A percentile compares a stretch with the other conserved stretches of the same genome.
Evolutionary conservation across 2,888 invertebrate species (phyloP).

Genomic region (Drosophila neutralis): DNA sequence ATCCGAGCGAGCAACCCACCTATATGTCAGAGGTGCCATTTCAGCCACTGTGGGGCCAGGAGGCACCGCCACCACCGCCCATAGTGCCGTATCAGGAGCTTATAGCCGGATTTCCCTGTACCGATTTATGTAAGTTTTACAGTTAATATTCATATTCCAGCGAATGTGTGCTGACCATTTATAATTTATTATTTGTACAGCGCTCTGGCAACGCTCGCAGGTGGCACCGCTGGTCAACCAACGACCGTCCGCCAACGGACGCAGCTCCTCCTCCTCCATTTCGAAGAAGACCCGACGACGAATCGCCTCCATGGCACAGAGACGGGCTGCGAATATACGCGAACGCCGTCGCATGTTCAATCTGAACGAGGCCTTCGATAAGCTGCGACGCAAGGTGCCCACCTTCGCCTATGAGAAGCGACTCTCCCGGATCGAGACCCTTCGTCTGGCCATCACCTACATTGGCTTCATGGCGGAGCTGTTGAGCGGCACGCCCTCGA

Average conservation of each 20-base stretch:
- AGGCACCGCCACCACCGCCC: constrained; percentile 87
- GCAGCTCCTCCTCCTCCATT: constrained; percentile 76
- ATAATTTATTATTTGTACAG: constrained; percentile 52
- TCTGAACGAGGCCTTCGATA: constrained; percentile 97
- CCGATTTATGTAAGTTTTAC: constrained; percentile 86
- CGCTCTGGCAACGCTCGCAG: constrained; percentile 87
- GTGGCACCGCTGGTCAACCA: constrained; percentile 85
- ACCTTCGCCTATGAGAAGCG: constrained; percentile 99
- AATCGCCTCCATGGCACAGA: constrained; percentile 95
- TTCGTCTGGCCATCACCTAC: constrained; percentile 97
- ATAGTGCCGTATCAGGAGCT: constrained; percentile 89
- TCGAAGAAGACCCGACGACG: constrained; percentile 93
- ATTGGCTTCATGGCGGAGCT: constrained; percentile 98
- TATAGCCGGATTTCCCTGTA: constrained; percentile 89
- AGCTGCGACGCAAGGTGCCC: constrained; percentile 94
- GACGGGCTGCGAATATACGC: constrained; percentile 96
- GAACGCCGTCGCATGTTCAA: constrained; percentile 98
- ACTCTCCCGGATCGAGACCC: constrained; percentile 96
- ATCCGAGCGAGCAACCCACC: constrained; percentile 82
- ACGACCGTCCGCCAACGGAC: constrained; percentile 72
- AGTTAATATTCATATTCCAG: neutral
- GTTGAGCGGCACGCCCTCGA: constrained; percentile 88
- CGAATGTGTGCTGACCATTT: neutral
- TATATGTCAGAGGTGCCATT: constrained; percentile 85
- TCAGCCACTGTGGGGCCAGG: constrained; percentile 84